phyloP scores from a whole-genome alignment of 23 tunicate species.

The Halocynthia aurantium region DNA sequence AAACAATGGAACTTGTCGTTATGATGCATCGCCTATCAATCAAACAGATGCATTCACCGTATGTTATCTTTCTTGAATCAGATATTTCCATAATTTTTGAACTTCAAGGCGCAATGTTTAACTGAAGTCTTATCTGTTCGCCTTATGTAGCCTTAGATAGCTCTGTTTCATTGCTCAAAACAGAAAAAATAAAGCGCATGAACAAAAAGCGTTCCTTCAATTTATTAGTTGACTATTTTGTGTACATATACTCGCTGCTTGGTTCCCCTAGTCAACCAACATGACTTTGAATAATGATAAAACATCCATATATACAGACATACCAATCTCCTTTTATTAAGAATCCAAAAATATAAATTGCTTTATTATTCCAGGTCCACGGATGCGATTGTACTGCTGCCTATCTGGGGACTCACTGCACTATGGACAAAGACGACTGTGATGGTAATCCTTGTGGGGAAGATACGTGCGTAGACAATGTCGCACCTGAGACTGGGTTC shows the following conservation, averaged over 20 bases:
- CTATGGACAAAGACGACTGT: constrained; percentile 31
- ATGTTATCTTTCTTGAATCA: background rate
- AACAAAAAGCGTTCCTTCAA: too few relatives aligned
- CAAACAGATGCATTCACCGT: constrained; percentile 21
- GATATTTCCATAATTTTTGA: background rate
- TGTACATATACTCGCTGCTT: too few relatives aligned
- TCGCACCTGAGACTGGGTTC: constrained; percentile 33
- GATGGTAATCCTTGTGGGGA: constrained; percentile 24
- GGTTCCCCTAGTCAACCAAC: too few relatives aligned
- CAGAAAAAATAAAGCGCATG: too few relatives aligned
- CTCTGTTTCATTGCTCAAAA: too few relatives aligned
- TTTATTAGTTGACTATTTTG: too few relatives aligned
- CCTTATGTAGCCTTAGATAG: too few relatives aligned
- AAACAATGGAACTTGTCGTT: constrained; percentile 45
- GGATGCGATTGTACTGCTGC: constrained; percentile 38
- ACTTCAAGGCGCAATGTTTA: too few relatives aligned
- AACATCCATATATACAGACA: too few relatives aligned
- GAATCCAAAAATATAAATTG: background rate
- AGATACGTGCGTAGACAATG: constrained; percentile 18
- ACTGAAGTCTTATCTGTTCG: too few relatives aligned
- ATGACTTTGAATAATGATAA: too few relatives aligned
- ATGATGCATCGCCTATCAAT: background rate
- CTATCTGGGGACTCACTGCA: constrained; percentile 32
- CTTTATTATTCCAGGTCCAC: constrained; percentile 9
- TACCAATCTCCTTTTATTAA: too few relatives aligned